A percentile compares a stretch with the other conserved stretches of the same genome.
These are phyloP conservation scores for Lota lota DNA, from an alignment of 2,113 vertebrate genomes.

Conservation along the genomic window DNA sequence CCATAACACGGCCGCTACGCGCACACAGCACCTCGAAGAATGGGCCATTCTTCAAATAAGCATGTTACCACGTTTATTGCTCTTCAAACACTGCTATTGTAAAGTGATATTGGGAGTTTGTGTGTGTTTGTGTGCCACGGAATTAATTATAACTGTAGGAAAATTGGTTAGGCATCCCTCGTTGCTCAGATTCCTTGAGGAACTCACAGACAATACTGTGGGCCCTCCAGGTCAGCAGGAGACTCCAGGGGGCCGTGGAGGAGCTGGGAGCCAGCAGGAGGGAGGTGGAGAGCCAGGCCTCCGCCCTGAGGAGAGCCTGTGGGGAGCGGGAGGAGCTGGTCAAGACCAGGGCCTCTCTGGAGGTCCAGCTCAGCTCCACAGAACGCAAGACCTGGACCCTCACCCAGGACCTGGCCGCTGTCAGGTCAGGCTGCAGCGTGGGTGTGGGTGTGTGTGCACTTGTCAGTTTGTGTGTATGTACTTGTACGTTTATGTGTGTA, in stretches of 20 bases:
- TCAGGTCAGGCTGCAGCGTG: slow-evolving; percentile 69
- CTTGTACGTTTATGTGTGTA: not conserved
- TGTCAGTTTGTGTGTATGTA: not conserved
- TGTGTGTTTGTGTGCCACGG: slow-evolving; percentile 2
- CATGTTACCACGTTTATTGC: slow-evolving; percentile 42
- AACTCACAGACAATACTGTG: too few relatives aligned
- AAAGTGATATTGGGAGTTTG: slow-evolving; percentile 33
- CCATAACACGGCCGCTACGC: not conserved
- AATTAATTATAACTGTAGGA: too few relatives aligned
- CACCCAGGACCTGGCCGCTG: slow-evolving; percentile 68
- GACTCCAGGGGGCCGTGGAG: slow-evolving; percentile 67
- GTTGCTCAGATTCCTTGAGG: too few relatives aligned
- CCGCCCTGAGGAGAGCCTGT: slow-evolving; percentile 53
- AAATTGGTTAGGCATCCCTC: too few relatives aligned
- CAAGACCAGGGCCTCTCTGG: slow-evolving; percentile 70
- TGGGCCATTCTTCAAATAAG: slow-evolving; percentile 44
- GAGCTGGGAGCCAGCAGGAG: slow-evolving; percentile 63
- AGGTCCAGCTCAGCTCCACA: slow-evolving; percentile 69
- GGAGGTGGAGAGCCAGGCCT: slow-evolving; percentile 68
- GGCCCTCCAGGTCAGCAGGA: slow-evolving; percentile 55
- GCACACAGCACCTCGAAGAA: slow-evolving; percentile 31
- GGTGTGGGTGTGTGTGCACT: slow-evolving; percentile 18
- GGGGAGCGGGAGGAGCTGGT: slow-evolving; percentile 70
- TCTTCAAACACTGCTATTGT: slow-evolving; percentile 34
- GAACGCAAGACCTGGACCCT: slow-evolving; percentile 70